A percentile compares a stretch with the other conserved stretches of the same genome.
Evolutionary conservation across 1,140 invertebrate species (phyloP).

Genomic region (Hydropsyche tenuis): DNA sequence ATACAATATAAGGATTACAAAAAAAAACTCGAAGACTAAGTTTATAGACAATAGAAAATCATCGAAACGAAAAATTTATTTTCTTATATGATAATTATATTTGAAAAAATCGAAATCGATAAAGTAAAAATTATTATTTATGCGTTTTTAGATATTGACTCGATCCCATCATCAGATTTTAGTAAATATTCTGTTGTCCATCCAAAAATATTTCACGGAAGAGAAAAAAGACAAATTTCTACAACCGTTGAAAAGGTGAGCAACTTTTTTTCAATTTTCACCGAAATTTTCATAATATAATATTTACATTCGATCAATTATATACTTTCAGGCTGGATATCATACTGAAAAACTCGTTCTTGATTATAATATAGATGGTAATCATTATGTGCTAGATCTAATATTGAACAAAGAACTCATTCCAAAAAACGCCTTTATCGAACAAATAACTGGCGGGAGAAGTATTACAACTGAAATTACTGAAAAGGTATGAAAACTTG

Average conservation of each 20-base stretch:
- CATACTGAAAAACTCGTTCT: slow-evolving; percentile 75
- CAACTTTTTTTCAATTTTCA: too few relatives aligned
- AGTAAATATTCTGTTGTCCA: slow-evolving; percentile 69
- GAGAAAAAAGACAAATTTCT: slow-evolving; percentile 73
- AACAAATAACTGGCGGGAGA: slow-evolving; percentile 72
- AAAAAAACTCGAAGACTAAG: too few relatives aligned
- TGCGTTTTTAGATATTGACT: background rate
- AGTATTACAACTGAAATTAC: slow-evolving; percentile 68
- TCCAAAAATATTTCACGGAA: slow-evolving; percentile 73
- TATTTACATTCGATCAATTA: too few relatives aligned
- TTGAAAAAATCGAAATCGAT: too few relatives aligned
- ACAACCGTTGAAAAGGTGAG: slow-evolving; percentile 74
- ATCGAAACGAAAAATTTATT: too few relatives aligned
- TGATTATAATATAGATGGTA: slow-evolving; percentile 69
- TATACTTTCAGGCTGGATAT: slow-evolving; percentile 65
- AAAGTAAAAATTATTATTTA: slow-evolving; percentile 8
- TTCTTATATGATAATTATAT: too few relatives aligned
- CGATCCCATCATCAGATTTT: slow-evolving; percentile 70
- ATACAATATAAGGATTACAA: too few relatives aligned
- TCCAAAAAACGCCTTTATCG: slow-evolving; percentile 74
- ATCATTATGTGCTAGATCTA: slow-evolving; percentile 74
- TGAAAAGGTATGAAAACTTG: slow-evolving; percentile 68
- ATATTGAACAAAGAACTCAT: slow-evolving; percentile 79
- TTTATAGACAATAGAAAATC: too few relatives aligned
- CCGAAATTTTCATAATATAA: too few relatives aligned